Conservation (phyloP, 2,113 vertebrate genomes). For the Solea solea region DNA sequence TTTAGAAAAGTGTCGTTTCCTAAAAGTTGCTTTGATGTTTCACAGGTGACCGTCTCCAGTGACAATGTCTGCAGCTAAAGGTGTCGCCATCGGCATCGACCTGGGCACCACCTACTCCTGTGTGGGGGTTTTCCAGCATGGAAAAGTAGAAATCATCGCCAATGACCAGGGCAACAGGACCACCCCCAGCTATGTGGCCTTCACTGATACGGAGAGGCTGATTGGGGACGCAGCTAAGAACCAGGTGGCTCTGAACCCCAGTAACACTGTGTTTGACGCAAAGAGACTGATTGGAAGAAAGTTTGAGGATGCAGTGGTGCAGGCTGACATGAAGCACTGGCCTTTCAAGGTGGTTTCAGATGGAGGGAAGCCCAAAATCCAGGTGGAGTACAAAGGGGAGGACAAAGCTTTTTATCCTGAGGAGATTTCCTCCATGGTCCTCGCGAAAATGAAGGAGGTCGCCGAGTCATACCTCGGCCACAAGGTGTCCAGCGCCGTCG, state of each 20-base stretch:
- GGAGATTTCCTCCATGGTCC: constrained; percentile 75
- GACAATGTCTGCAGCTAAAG: constrained; percentile 50
- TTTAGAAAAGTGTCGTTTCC: no score
- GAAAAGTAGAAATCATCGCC: constrained; percentile 84
- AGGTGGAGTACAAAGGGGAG: constrained; percentile 75
- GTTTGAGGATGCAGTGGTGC: constrained; percentile 71
- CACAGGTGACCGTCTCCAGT: not conserved
- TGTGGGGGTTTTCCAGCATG: constrained; percentile 91
- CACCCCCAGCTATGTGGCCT: constrained; percentile 64
- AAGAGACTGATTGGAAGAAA: constrained; percentile 78
- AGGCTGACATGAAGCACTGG: constrained; percentile 78
- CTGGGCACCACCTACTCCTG: constrained; percentile 78
- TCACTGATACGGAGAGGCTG: constrained; percentile 53
- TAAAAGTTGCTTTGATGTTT: not conserved
- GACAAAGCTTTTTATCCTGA: constrained; percentile 69
- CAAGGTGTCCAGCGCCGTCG: constrained; percentile 87
- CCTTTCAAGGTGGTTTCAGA: constrained; percentile 72
- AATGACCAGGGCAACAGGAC: constrained; percentile 73
- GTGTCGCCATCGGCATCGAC: constrained; percentile 58
- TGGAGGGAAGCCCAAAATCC: constrained; percentile 69
- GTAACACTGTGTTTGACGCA: constrained; percentile 68
- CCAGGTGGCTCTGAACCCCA: constrained; percentile 71
- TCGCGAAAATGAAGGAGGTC: constrained; percentile 66
- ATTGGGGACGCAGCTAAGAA: constrained; percentile 40
- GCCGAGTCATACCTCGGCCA: constrained; percentile 72